Percentiles rank a stretch among this genome's conserved stretches.
These are phyloP conservation scores for Drosophila histrio DNA, from an alignment of 2,888 invertebrate genomes.

Conservation along the genomic window DNA sequence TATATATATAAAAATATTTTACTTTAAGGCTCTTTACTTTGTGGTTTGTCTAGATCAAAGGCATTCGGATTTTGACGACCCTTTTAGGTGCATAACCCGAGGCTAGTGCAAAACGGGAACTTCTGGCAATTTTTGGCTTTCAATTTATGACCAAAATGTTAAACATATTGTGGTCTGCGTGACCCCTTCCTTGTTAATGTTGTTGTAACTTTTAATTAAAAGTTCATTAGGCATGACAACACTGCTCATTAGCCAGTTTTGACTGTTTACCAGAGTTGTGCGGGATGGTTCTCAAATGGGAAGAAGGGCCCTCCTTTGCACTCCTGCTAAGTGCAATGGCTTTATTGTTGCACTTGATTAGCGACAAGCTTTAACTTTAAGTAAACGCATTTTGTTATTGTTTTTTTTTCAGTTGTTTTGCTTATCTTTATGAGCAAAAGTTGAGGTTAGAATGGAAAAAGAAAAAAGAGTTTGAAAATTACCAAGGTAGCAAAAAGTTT, in stretches of 20 bases:
- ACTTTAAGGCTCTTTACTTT: conserved; percentile 31
- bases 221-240: conserved; percentile 76
- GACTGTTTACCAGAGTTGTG: conserved; percentile 5
- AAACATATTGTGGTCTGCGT: conserved; percentile 56
- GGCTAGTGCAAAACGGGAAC: background rate
- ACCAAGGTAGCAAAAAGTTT: conserved; percentile 60
- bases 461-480: conserved; percentile 45
- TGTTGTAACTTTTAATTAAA: conserved; percentile 72
- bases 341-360: conserved; percentile 67
- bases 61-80: conserved; percentile 29
- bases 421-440: conserved; percentile 47
- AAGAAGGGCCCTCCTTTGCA: background rate
- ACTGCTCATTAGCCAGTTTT: conserved; percentile 65
- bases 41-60: conserved; percentile 68
- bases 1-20: background rate
- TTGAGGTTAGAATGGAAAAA: conserved; percentile 16
- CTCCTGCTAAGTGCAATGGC: conserved; percentile 31
- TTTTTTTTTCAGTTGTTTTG: conserved; percentile 18
- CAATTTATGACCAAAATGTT: conserved; percentile 67
- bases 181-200: background rate
- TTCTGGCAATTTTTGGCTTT: conserved; percentile 37
- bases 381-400: conserved; percentile 16
- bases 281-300: background rate
- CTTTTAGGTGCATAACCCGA: conserved; percentile 14
- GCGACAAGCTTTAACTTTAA: conserved; percentile 54